A percentile compares a stretch with the other conserved stretches of the same genome.
Evolutionary conservation across 2,797 vertebrate species (phyloP).

Genomic region (Manis pentadactyla): DNA sequence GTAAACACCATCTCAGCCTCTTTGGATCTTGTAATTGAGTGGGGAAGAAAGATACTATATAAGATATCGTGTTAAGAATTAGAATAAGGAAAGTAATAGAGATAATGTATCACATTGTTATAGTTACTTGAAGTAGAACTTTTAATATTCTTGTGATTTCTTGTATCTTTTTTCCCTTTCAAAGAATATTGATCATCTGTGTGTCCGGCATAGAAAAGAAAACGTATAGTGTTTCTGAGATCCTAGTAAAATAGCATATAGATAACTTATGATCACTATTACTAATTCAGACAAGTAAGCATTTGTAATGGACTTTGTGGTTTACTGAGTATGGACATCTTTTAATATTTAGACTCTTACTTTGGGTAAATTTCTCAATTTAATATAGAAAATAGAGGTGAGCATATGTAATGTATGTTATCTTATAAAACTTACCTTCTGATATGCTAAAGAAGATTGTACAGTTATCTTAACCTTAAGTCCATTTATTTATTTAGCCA

Average conservation of each 20-base stretch:
- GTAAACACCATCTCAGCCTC: background rate
- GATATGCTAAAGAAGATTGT: background rate
- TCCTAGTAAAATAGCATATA: background rate
- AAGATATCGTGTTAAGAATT: conserved; percentile 1
- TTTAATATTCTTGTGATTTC: background rate
- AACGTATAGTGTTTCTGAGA: background rate
- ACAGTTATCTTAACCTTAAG: background rate
- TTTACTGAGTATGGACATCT: background rate
- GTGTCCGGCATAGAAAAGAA: background rate
- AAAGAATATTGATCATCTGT: background rate
- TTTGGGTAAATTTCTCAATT: conserved; percentile 28
- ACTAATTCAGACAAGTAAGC: background rate
- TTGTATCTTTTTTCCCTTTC: background rate
- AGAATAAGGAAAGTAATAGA: conserved; percentile 32
- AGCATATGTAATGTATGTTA: background rate
- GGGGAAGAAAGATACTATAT: background rate
- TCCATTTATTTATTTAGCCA: conserved; percentile 39
- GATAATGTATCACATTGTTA: background rate
- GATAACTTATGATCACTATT: background rate
- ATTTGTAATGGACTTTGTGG: background rate
- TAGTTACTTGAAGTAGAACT: background rate
- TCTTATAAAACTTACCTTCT: background rate
- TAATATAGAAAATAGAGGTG: background rate
- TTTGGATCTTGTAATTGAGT: background rate
- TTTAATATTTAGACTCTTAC: background rate